Evolutionary conservation across 2,888 invertebrate genomes (phyloP), one percentile per base, ranked within the genome.

Genomic region (Limnephilus rhombicus): DNA sequence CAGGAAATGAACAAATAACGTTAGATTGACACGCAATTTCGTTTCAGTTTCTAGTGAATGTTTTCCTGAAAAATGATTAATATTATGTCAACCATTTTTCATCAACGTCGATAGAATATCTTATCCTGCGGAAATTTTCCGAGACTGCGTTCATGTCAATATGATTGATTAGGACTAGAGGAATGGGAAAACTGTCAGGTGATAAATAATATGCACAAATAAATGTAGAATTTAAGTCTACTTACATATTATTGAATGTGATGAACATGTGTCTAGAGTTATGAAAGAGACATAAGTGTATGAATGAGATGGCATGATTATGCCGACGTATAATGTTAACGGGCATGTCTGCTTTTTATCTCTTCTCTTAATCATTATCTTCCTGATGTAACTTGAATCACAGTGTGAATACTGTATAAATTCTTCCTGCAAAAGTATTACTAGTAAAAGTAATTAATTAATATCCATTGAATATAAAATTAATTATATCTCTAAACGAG

Each of bases 101-200:
- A 82, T 82, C 82, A 68, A 68, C 82, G 34, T 82, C 31, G 82
- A 34, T 34, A 34, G 82, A 34, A 82, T 82, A 31, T 82, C 31
- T 34, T 34, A 82, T 15, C 82, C 34, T 31, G 29, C 18, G 82
- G 15, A 82, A 82, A 82, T 82, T 86, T 86, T 18, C 15, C 4
- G 86, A 86, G 31, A 86, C 86, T 45, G n/a, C 41, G 86, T 86
- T 86, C 49, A 29, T 5, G 41, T 86, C 45, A 49, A n/a, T 53
- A 49, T 86, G 86, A 86, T 86, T 45, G 86, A 86, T 86, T 86
- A 49, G 9, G 13, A 53, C 49, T n/a, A 4, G n/a, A 41, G 85
- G 41, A 85, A 41, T 86, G 29, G 12, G 49, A 49, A 86, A 49
- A 29, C 53, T 29, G 86, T 49, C 86, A 45, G 86, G 86, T 86